phyloP scores from a whole-genome alignment of 1,140 invertebrate genomes.

The Drosophila pachea region DNA sequence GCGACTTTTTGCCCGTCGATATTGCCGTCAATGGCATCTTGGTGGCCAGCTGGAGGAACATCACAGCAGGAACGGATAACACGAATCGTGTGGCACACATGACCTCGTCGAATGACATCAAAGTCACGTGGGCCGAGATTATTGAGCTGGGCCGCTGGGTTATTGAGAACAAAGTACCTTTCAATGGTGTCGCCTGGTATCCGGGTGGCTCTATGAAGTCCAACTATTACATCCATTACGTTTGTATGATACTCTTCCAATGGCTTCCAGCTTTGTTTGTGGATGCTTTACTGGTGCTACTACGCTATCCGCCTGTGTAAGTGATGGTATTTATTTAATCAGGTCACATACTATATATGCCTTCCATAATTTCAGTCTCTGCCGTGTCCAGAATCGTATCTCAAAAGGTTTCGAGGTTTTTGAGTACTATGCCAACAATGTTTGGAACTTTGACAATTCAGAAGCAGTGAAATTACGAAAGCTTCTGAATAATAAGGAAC shows the following conservation, averaged over 20 bases:
- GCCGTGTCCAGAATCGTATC: constrained; percentile 87
- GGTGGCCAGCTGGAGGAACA: constrained; percentile 84
- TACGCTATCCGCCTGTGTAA: constrained; percentile 91
- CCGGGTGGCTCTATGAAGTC: constrained; percentile 93
- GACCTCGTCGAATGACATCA: constrained; percentile 87
- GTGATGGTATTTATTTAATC: constrained; percentile 42
- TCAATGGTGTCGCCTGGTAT: constrained; percentile 92
- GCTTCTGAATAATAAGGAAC: constrained; percentile 83
- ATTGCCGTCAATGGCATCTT: constrained; percentile 89
- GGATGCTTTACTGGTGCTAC: constrained; percentile 86
- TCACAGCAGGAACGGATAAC: constrained; percentile 58
- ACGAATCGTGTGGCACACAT: constrained; percentile 83
- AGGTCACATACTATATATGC: background rate
- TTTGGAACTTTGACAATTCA: constrained; percentile 88
- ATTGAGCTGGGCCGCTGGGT: constrained; percentile 89
- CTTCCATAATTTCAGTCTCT: constrained; percentile 80
- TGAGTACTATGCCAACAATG: constrained; percentile 91
- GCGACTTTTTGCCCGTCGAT: constrained; percentile 87
- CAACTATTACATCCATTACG: constrained; percentile 85
- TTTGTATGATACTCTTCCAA: constrained; percentile 90
- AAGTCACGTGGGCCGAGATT: constrained; percentile 91
- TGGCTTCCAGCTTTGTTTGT: constrained; percentile 90
- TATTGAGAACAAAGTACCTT: constrained; percentile 85
- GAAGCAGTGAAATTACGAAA: constrained; percentile 80
- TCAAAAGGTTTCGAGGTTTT: constrained; percentile 91